Conservation (phyloP, 2,888 invertebrate species). For the Andrena haemorrhoa region DNA sequence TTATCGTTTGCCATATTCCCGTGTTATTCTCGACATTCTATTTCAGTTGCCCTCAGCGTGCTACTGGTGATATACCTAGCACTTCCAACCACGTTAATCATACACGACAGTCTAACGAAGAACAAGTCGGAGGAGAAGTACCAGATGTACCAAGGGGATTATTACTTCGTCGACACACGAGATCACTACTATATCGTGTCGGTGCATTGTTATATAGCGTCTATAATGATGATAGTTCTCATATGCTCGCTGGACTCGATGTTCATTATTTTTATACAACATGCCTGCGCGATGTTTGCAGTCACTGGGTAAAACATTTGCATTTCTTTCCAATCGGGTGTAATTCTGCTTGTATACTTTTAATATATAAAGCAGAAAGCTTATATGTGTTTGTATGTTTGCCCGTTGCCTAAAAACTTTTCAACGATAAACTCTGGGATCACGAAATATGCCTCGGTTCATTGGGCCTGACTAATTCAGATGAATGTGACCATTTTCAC, state of each 20-base stretch:
- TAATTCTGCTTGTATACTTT: too few species aligned
- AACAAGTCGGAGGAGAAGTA: neutral
- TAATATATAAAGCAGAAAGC: too few species aligned
- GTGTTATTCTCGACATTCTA: neutral
- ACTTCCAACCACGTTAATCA: neutral
- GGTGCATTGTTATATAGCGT: neutral
- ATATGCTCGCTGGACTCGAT: neutral
- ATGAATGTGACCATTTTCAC: too few species aligned
- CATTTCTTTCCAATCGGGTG: neutral
- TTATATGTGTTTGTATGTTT: too few species aligned
- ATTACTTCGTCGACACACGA: neutral
- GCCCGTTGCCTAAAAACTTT: too few species aligned
- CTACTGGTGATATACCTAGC: neutral
- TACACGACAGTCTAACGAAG: neutral
- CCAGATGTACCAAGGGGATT: neutral
- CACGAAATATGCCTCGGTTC: too few species aligned
- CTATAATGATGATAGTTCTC: neutral
- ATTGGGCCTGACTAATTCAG: too few species aligned
- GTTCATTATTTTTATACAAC: conserved; percentile 2
- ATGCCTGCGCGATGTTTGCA: conserved; percentile 3
- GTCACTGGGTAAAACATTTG: neutral
- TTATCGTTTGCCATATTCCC: neutral
- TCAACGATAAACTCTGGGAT: too few species aligned
- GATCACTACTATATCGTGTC: neutral
- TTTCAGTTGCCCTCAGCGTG: neutral